Conservation (phyloP, 2,113 vertebrate genomes). For the Caranx ignobilis region DNA sequence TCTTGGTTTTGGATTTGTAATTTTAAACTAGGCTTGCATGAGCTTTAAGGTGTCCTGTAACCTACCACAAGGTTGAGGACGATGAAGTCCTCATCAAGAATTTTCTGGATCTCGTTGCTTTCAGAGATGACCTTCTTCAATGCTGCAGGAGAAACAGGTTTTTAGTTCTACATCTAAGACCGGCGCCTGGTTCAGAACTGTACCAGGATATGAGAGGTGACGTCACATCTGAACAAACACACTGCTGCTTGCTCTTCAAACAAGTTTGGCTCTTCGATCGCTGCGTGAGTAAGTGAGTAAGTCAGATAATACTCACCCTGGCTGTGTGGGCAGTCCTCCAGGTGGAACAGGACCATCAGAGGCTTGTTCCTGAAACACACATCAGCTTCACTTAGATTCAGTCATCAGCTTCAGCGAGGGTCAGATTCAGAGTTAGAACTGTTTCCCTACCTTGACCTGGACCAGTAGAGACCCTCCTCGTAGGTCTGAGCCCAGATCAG, state of each 20-base stretch:
- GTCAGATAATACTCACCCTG: constrained; percentile 81
- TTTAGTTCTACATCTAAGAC: not conserved
- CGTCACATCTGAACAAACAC: constrained; percentile 30
- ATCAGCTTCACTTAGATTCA: constrained; percentile 12
- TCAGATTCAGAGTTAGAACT: not conserved
- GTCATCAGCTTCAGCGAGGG: not conserved
- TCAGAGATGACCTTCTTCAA: constrained; percentile 92
- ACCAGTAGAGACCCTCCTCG: constrained; percentile 91
- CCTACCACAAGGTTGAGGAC: constrained; percentile 93
- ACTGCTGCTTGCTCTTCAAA: constrained; percentile 16
- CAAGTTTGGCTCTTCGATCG: not conserved
- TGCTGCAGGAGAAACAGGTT: constrained; percentile 77
- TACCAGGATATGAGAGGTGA: constrained; percentile 12
- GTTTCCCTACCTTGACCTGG: constrained; percentile 85
- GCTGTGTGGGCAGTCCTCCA: constrained; percentile 94
- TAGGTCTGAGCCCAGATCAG: constrained; percentile 97
- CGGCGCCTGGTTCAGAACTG: not conserved
- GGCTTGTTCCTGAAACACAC: constrained; percentile 90
- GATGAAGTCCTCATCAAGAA: constrained; percentile 90
- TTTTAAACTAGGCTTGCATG: not conserved
- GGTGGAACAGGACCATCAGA: constrained; percentile 93
- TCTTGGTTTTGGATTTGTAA: too few relatives aligned
- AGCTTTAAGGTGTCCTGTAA: constrained; percentile 27
- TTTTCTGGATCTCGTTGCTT: constrained; percentile 88
- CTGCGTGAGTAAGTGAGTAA: not conserved